Evolutionary conservation across 2,797 vertebrate genomes (phyloP).

Genomic region (Cuniculus paca): DNA sequence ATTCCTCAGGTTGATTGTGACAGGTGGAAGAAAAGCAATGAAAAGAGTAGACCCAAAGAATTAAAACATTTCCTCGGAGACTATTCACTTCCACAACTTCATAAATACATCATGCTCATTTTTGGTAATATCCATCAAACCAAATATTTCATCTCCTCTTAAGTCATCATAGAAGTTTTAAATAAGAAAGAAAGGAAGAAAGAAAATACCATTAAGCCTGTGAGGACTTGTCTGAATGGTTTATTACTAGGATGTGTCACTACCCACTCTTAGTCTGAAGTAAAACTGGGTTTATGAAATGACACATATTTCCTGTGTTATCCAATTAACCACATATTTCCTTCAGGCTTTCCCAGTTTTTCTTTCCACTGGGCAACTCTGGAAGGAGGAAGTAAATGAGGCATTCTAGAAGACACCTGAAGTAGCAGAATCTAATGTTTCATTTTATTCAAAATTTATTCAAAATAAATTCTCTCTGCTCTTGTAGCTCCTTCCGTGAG

Average conservation of each 20-base stretch:
- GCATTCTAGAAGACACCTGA: neutral
- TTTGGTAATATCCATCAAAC: neutral
- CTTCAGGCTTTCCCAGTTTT: neutral
- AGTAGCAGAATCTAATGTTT: neutral
- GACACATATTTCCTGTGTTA: conserved; percentile 53
- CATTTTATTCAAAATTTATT: neutral
- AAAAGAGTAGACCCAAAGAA: neutral
- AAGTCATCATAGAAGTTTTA: neutral
- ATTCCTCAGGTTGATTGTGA: neutral
- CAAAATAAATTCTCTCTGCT: neutral
- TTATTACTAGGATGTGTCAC: conserved; percentile 53
- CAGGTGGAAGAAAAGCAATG: neutral
- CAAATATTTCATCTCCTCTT: neutral
- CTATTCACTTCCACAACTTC: neutral
- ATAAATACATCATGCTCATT: neutral
- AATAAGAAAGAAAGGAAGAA: neutral
- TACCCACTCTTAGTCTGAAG: neutral
- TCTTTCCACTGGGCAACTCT: neutral
- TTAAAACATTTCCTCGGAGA: neutral
- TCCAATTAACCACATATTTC: neutral
- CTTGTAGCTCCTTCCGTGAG: neutral
- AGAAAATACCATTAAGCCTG: neutral
- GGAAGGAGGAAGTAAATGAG: neutral
- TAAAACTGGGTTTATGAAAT: conserved; percentile 54
- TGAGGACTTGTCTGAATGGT: neutral